phyloP scores from a whole-genome alignment of 1,140 invertebrate genomes.

The Rhyzopertha dominica region DNA sequence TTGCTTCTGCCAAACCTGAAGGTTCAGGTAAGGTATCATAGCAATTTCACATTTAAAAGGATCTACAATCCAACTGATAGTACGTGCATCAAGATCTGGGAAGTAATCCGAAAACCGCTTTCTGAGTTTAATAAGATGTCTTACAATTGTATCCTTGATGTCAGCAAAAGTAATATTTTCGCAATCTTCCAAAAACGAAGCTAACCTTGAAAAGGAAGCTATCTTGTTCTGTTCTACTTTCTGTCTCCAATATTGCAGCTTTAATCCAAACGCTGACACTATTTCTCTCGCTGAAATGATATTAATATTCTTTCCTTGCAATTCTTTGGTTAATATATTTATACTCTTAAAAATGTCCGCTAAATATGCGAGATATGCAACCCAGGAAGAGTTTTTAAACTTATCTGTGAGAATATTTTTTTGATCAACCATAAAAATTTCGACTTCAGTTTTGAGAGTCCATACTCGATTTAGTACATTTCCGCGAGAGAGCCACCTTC shows the following conservation, averaged over 20 bases:
- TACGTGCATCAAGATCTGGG: slow-evolving; percentile 22
- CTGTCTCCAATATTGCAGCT: slow-evolving; percentile 13
- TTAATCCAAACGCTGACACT: slow-evolving; percentile 6
- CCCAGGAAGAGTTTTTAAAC: slow-evolving; percentile 26
- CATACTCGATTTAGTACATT: slow-evolving; percentile 29
- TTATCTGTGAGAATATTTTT: slow-evolving; percentile 26
- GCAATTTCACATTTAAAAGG: too few species aligned
- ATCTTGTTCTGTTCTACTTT: slow-evolving; percentile 1
- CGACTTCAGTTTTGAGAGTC: slow-evolving; percentile 20
- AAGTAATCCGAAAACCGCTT: slow-evolving; percentile 18
- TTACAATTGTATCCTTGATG: slow-evolving; percentile 19
- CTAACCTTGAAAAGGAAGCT: slow-evolving; percentile 22
- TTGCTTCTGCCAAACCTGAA: slow-evolving; percentile 27
- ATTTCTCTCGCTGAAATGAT: slow-evolving; percentile 4
- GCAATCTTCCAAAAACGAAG: slow-evolving; percentile 20
- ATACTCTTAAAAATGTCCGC: slow-evolving; percentile 7
- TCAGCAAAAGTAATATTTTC: slow-evolving; percentile 20
- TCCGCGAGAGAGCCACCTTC: slow-evolving; percentile 29
- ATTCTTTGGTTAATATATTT: slow-evolving; percentile 14
- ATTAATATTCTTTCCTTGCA: slow-evolving; percentile 16
- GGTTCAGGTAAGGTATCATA: slow-evolving; percentile 24
- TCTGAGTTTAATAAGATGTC: slow-evolving; percentile 17
- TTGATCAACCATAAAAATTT: slow-evolving; percentile 28
- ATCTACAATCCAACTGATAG: slow-evolving; percentile 22
- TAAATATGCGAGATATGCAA: slow-evolving; percentile 25